phyloP scores from a whole-genome alignment of 2,113 vertebrate genomes.

The Acanthisitta chloris region DNA sequence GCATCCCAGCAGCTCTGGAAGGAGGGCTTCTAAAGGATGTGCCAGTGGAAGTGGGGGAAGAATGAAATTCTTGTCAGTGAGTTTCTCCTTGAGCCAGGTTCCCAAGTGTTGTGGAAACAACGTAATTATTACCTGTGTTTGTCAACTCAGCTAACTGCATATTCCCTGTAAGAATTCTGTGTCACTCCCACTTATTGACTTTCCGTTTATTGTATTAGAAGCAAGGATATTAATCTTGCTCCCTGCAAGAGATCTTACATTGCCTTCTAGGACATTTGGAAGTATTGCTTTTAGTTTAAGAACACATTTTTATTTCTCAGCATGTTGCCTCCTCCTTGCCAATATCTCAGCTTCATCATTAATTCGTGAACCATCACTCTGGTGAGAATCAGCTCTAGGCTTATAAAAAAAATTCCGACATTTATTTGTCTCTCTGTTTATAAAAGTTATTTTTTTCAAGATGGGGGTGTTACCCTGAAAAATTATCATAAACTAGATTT shows the following conservation, averaged over 20 bases:
- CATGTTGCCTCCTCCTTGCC: not conserved
- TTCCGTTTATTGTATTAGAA: not conserved
- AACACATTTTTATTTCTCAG: conserved; percentile 48
- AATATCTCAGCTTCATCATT: conserved; percentile 50
- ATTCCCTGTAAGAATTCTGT: not conserved
- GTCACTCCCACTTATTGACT: not conserved
- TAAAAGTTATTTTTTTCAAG: not conserved
- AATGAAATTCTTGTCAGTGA: not conserved
- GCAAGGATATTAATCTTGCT: not conserved
- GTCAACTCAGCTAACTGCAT: not conserved
- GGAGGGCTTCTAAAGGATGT: not conserved
- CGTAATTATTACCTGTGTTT: not conserved
- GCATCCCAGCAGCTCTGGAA: not conserved
- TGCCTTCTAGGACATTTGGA: not conserved
- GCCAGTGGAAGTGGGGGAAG: not conserved
- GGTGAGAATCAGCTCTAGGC: not conserved
- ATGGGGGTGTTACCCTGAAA: not conserved
- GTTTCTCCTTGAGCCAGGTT: not conserved
- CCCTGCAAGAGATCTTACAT: not conserved
- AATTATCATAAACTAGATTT: not conserved
- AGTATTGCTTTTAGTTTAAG: conserved; percentile 29
- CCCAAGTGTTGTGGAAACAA: not conserved
- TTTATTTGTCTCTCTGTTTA: conserved; percentile 10
- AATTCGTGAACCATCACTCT: conserved; percentile 2
- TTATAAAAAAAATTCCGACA: not conserved